These are phyloP conservation scores for Entomobrya proxima DNA, from an alignment of 2,888 invertebrate genomes.

Conservation along the genomic window DNA sequence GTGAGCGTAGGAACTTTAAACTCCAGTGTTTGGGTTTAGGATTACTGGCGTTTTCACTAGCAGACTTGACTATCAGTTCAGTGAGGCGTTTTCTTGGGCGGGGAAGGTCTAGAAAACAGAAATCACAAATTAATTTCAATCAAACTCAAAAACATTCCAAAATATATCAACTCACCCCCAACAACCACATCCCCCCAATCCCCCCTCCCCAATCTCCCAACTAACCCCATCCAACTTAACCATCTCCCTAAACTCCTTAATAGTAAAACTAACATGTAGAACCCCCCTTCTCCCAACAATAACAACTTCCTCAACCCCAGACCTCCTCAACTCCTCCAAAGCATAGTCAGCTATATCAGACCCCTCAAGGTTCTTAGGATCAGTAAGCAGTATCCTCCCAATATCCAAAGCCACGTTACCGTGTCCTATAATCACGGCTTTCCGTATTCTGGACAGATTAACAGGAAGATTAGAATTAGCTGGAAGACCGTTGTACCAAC, in stretches of 20 bases:
- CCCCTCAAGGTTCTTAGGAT: slow-evolving; percentile 87
- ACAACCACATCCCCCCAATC: no score
- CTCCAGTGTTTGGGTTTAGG: slow-evolving; percentile 76
- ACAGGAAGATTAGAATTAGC: slow-evolving; percentile 84
- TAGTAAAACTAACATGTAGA: slow-evolving; percentile 97
- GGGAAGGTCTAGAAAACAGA: slow-evolving; percentile 80
- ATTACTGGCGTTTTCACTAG: slow-evolving; percentile 77
- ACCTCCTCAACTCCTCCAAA: slow-evolving; percentile 84
- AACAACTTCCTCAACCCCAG: slow-evolving; percentile 87
- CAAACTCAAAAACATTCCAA: neutral
- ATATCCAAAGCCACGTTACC: slow-evolving; percentile 98
- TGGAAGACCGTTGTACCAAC: slow-evolving; percentile 98
- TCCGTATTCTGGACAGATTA: slow-evolving; percentile 80
- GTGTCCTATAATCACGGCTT: slow-evolving; percentile 92
- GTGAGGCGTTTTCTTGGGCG: slow-evolving; percentile 91
- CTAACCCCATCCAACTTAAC: slow-evolving; percentile 82
- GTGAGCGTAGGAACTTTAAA: slow-evolving; percentile 85
- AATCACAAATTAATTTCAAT: slow-evolving; percentile 23
- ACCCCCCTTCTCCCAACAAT: slow-evolving; percentile 96
- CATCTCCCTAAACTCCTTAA: slow-evolving; percentile 97
- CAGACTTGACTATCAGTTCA: slow-evolving; percentile 89
- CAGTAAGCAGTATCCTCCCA: slow-evolving; percentile 92
- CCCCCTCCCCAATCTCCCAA: neutral
- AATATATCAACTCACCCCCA: neutral
- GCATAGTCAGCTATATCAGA: slow-evolving; percentile 95